Base-by-base conservation (phyloP, 1,140 invertebrate species). In the Papilio machaon region DNA sequence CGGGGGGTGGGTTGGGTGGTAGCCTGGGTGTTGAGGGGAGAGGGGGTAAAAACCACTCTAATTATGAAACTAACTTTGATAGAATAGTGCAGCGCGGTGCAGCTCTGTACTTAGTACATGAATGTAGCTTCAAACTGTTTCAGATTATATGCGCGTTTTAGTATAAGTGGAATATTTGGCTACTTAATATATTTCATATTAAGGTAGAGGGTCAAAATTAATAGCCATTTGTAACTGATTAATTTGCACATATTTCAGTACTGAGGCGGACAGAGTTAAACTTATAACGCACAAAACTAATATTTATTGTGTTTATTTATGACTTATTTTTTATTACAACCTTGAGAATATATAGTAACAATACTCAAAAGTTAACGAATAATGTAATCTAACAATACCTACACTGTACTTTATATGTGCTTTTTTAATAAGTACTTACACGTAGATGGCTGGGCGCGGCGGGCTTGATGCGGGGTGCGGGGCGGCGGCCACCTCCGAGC, bases 401-500 rank as follows among this genome's bases (percentile, higher is more conserved):
- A 0, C 15, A 6, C n/a, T 52, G n/a, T 80, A 30, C 23, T 30
- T 7, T 15, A 81, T 49, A 67, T 38, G n/a, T 76, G 38, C 75
- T 15, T 76, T 74, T 76, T 74, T 46, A 74, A 60, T 9, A 60
- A 60, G 7, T 60, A 60, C 58, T 60, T 60, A 60, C 58, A 19
- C 19, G 58, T n/a, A 60, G 58, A 19, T 8, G 5, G 19, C 54
- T 10, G 52, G 15, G 1, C 15, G 52, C 52, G 19, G 60, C 13
- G 86, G 85, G 85, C 85, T 30, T 30, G 23, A 30, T 30, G 83
- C 85, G 86, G 87, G 23, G 30, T 11, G 86, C 79, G 84, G 86
- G 82, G 82, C 77, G 83, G 84, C 87, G 60, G 85, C 86, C 91
- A 91, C 92, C 91, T 91, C 88, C 81, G 79, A 79, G 81, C 92